Percentiles rank a stretch among this genome's conserved stretches.
These are phyloP conservation scores for Phalacrocorax aristotelis DNA, from an alignment of 2,113 vertebrate species.

Conservation along the genomic window DNA sequence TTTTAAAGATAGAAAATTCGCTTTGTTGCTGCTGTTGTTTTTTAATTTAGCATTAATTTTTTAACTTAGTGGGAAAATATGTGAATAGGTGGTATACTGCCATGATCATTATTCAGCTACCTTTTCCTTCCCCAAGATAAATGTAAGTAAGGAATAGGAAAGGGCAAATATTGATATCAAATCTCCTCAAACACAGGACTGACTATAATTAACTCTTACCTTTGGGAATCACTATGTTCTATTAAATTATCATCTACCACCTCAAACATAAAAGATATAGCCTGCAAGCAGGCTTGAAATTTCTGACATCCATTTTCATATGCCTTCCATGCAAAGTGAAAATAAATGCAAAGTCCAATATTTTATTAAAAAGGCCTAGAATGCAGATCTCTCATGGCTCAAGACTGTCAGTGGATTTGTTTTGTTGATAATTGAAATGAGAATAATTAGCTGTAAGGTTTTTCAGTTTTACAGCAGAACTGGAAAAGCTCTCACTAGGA, in stretches of 20 bases:
- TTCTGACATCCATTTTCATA: not conserved
- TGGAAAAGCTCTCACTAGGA: not conserved
- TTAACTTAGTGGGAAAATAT: not conserved
- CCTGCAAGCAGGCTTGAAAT: not conserved
- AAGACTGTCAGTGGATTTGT: not conserved
- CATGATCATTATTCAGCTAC: not conserved
- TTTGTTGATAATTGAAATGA: not conserved
- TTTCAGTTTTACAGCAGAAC: not conserved
- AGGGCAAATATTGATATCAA: not conserved
- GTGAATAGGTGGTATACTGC: not conserved
- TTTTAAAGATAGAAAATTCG: not conserved
- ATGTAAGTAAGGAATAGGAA: not conserved
- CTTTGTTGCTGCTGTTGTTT: not conserved
- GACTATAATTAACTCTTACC: not conserved
- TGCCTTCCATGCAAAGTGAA: not conserved
- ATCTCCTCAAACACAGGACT: not conserved
- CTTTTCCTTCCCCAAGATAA: not conserved
- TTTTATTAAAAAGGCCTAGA: not conserved
- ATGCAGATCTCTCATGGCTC: not conserved
- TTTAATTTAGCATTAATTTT: not conserved
- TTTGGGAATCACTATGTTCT: not conserved
- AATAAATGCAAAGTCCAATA: not conserved
- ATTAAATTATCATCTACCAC: not conserved
- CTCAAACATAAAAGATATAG: not conserved
- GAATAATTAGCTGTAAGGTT: not conserved